A percentile compares a stretch with the other conserved stretches of the same genome.
phyloP scores from a whole-genome alignment of 2,888 invertebrate genomes.

The Thymelicus sylvestris region DNA sequence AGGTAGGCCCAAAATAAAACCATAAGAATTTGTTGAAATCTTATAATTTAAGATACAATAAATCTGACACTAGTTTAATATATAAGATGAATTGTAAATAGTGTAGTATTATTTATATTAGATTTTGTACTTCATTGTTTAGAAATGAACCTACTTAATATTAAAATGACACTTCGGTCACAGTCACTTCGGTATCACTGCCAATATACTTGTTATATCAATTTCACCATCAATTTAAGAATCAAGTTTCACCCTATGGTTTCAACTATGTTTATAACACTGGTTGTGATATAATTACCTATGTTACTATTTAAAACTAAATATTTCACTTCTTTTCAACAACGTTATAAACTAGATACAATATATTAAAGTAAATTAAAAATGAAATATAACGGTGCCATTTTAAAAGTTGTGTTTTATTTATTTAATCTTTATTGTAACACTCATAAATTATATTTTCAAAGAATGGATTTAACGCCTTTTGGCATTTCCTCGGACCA shows the following conservation, averaged over 20 bases:
- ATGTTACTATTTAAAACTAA: conserved; percentile 48
- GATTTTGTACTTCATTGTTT: conserved; percentile 59
- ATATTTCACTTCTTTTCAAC: conserved; percentile 45
- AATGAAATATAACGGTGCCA: conserved; percentile 67
- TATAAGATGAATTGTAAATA: conserved; percentile 48
- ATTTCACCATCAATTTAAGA: conserved; percentile 31
- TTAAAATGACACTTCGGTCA: conserved; percentile 21
- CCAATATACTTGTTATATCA: conserved; percentile 44
- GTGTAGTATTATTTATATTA: conserved; percentile 55
- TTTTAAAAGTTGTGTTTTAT: conserved; percentile 54
- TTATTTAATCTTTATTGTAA: conserved; percentile 18
- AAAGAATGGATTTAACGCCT: too few species aligned
- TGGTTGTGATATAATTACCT: conserved; percentile 77
- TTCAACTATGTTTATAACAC: conserved; percentile 40
- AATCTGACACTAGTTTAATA: conserved; percentile 24
- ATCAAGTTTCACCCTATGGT: not conserved
- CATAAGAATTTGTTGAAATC: not conserved
- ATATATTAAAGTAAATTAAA: conserved; percentile 52
- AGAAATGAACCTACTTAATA: conserved; percentile 22
- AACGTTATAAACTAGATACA: conserved; percentile 56
- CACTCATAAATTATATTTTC: too few species aligned
- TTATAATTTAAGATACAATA: conserved; percentile 12
- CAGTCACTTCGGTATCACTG: conserved; percentile 48
- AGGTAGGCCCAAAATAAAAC: not conserved
- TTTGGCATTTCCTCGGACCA: too few species aligned